phyloP scores from a whole-genome alignment of 2,888 invertebrate genomes.

The Diaprepes abbreviatus region DNA sequence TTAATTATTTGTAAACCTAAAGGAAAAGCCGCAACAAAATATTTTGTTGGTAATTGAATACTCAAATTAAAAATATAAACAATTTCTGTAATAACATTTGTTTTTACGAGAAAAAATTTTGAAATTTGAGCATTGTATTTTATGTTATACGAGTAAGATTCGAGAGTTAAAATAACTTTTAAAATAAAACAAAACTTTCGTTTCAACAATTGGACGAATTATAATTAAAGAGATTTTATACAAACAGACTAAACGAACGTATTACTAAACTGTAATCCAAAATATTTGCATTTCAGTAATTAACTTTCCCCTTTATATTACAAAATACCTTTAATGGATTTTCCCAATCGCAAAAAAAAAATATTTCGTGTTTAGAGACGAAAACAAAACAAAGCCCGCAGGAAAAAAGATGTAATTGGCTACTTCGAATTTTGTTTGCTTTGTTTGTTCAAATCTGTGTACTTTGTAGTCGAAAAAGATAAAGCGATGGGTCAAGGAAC shows the following conservation, averaged over 20 bases:
- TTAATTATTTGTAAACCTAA: no score
- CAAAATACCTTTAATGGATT: conserved; percentile 16
- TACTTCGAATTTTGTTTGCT: conserved; percentile 38
- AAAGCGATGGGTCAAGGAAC: conserved; percentile 20
- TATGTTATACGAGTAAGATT: no score
- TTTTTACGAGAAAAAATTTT: no score
- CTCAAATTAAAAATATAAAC: no score
- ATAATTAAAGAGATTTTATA: neutral
- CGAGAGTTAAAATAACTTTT: no score
- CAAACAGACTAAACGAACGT: neutral
- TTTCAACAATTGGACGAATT: neutral
- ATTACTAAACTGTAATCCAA: conserved; percentile 15
- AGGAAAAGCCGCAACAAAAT: no score
- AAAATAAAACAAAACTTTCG: no score
- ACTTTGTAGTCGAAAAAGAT: conserved; percentile 34
- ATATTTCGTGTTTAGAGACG: conserved; percentile 28
- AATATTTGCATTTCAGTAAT: conserved; percentile 22
- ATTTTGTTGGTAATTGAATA: no score
- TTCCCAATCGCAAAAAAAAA: conserved; percentile 9
- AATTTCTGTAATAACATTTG: no score
- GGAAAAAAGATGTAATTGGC: conserved; percentile 39
- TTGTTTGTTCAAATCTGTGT: conserved; percentile 35
- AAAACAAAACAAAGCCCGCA: conserved; percentile 39
- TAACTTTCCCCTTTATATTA: conserved; percentile 17
- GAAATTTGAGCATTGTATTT: no score